phyloP scores from a whole-genome alignment of 2,888 invertebrate genomes.

The Cephalotes varians region DNA sequence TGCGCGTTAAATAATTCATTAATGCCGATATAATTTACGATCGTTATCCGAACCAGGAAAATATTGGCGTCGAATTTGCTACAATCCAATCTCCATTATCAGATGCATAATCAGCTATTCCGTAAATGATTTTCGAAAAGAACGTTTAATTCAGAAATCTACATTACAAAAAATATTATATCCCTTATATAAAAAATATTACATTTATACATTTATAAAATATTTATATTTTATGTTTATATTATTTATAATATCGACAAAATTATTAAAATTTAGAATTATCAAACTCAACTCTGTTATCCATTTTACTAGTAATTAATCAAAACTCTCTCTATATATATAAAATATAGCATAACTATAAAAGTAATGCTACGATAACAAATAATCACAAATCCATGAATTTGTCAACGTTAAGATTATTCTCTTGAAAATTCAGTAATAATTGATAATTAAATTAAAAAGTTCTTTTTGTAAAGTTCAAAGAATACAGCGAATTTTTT shows the following conservation, averaged over 20 bases:
- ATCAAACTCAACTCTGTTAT: not conserved
- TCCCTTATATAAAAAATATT: too few species aligned
- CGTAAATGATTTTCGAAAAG: constrained; percentile 2
- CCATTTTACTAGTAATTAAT: constrained; percentile 1
- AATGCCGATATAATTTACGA: constrained; percentile 49
- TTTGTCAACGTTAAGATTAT: not conserved
- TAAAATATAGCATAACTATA: not conserved
- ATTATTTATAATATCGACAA: too few species aligned
- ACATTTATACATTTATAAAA: not conserved
- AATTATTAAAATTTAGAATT: not conserved
- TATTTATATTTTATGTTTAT: not conserved
- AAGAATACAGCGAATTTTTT: not conserved
- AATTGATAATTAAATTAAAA: not conserved
- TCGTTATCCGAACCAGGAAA: not conserved
- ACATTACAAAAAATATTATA: not conserved
- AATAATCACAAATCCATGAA: constrained; percentile 4
- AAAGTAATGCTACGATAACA: not conserved
- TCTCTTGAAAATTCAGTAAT: not conserved
- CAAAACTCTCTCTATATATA: constrained; percentile 6
- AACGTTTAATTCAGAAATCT: too few species aligned
- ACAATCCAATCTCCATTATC: constrained; percentile 38
- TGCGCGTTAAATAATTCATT: constrained; percentile 59
- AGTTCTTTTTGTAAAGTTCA: too few species aligned
- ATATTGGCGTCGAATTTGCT: constrained; percentile 13
- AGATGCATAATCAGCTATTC: constrained; percentile 16